A percentile compares a stretch with the other conserved stretches of the same genome.
phyloP scores from a whole-genome alignment of 1,140 invertebrate genomes.

The Drosophila varians region DNA sequence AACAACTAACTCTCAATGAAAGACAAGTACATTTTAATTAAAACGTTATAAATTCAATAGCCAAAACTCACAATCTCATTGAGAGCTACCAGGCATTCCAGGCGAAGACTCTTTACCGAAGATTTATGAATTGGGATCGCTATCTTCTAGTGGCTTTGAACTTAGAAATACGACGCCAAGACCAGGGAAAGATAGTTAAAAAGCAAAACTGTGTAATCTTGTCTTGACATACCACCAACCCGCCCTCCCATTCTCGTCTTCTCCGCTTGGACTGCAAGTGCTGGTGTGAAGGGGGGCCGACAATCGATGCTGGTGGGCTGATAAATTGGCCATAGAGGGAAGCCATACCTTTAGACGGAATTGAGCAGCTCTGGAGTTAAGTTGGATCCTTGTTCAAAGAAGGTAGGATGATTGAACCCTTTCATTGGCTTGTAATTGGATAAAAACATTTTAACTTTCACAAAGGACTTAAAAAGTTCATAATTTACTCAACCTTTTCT shows the following conservation, averaged over 20 bases:
- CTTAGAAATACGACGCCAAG: constrained; percentile 57
- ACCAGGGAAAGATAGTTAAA: constrained; percentile 52
- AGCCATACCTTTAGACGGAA: constrained; percentile 46
- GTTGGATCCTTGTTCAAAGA: constrained; percentile 6
- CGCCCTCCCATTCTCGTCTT: neutral
- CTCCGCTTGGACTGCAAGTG: neutral
- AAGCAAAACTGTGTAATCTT: constrained; percentile 70
- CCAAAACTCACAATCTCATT: neutral
- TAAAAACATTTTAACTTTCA: neutral
- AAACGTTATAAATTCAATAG: constrained; percentile 20
- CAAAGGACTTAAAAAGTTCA: neutral
- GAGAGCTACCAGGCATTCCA: neutral
- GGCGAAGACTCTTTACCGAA: constrained; percentile 9
- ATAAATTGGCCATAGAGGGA: constrained; percentile 58
- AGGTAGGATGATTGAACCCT: neutral
- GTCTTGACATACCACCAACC: constrained; percentile 17
- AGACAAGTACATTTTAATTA: constrained; percentile 4
- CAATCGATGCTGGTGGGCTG: constrained; percentile 50
- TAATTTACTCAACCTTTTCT: too few species aligned
- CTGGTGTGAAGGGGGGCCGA: constrained; percentile 7
- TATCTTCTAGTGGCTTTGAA: constrained; percentile 34
- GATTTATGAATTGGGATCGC: constrained; percentile 52
- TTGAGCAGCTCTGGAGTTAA: constrained; percentile 18
- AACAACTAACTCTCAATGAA: constrained; percentile 17
- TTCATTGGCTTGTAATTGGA: too few species aligned